Base-by-base conservation (phyloP, 2,797 vertebrate species). In the Trematomus bernacchii region DNA sequence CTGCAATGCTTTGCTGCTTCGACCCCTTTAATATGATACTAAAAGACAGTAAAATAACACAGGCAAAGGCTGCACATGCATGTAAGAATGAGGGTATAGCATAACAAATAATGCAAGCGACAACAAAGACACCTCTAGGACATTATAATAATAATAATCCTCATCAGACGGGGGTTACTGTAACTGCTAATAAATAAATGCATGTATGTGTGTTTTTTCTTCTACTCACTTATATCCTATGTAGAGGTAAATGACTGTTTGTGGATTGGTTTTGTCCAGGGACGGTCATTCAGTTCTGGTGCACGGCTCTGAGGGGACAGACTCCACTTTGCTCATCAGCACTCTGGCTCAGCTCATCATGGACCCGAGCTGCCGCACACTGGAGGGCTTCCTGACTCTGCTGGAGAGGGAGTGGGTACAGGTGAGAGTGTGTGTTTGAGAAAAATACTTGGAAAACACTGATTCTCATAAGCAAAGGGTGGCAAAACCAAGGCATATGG, bases 391-490 rank as follows among this genome's bases (percentile, higher is more conserved):
- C 93, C 94, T 97, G 90, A 92, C 75, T 44, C 93, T 98, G 80
- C 90, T 98, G 84, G 95, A 98, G 79, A 86, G 93, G 54, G 97
- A 98, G 57, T 98, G 97, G 96, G 89, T 98, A 18, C 83, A 97
- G 95, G 97, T 97, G 82, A 63, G 76, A 23, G 33, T 33, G 2
- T 42, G 12, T 63, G 19, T 63, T 12, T 71, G 3, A 19, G 7
- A 1, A 37, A 37, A 37, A 37, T 6, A 37, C 33, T 37, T 37
- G 33, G 33, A 37, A 37, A 37, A 37, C 33, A 37, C 33, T 37
- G 33, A 37, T 37, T 37, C 8, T 7, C 33, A 37, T 9, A 7
- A 37, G 33, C 33, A 37, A 37, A 37, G 1, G 7, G 8, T 9
- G 8, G 8, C 2, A 37, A 50, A 14, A 14, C n/a, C 0, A 11